Base-by-base conservation (phyloP, 2,888 invertebrate species). In the Papilio protenor region DNA sequence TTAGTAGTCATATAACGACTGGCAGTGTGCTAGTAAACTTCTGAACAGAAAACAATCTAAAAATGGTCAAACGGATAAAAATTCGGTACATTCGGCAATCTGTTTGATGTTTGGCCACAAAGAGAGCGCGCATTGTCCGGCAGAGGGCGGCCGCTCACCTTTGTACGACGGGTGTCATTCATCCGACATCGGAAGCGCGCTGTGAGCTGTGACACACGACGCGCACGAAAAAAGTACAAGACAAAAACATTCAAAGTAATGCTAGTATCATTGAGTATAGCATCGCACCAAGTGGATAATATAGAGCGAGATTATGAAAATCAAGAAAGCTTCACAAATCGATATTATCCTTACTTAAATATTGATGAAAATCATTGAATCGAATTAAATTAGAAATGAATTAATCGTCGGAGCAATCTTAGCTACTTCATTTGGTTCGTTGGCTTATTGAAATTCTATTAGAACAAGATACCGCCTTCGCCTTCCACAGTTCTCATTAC, bases 111-210 rank as follows among this genome's bases (percentile, higher is more conserved):
- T 40, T 40, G 66, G 18, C 18, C n/a, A n/a, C 66, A 66, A 66
- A 66, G 40, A 33, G 66, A 40, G n/a, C 40, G 40, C n/a, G 66
- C 66, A 66, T 66, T 66, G 40, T 66, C 40, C 66, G 66, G 2
- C 61, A 61, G 61, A 61, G 61, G 61, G 27, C 61, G 23, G 61
- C 2, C 61, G 61, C 61, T 27, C 61, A 61, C 59, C 59, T 23
- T 59, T 59, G 59, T 59, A 23, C 23, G 10, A n/a, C 55, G 55
- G 55, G 21, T 23, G 23, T 23, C 11, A 23, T 59, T 59, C 23
- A 59, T 23, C 12, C 23, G 59, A 2, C 23, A 16, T 59, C 59
- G 59, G 4, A 23, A 59, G 21, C 21, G 59, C 59, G 18, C 57
- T 52, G 4, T 18, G 16, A 52, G 27, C 27, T 27, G 27, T 27